Evolutionary conservation across 2,113 vertebrate genomes (phyloP).

Genomic region (Aspiorhynchus laticeps): DNA sequence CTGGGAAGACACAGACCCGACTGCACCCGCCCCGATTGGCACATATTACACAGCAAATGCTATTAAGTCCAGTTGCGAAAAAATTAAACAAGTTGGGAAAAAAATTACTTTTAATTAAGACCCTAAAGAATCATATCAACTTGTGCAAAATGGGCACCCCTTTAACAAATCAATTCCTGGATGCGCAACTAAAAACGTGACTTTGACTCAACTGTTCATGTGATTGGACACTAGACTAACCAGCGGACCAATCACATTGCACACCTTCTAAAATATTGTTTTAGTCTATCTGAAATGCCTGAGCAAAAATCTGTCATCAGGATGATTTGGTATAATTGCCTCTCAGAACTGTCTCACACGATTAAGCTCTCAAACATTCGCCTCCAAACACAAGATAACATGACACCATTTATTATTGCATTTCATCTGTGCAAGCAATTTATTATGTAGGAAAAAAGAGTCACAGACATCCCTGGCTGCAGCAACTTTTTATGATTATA

Average conservation of each 20-base stretch:
- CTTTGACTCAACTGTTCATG: not conserved
- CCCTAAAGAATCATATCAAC: no score
- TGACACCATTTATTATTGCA: not conserved
- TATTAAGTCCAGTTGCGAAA: no score
- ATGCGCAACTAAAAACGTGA: not conserved
- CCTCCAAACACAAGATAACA: not conserved
- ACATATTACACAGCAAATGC: no score
- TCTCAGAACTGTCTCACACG: not conserved
- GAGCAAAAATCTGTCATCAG: not conserved
- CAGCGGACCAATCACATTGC: not conserved
- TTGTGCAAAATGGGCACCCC: no score
- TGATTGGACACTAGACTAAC: not conserved
- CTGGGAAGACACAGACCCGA: no score
- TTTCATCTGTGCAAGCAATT: not conserved
- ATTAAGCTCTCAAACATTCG: not conserved
- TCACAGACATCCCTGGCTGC: not conserved
- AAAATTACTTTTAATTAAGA: no score
- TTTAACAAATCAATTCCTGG: not conserved
- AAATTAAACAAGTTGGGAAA: no score
- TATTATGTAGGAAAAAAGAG: not conserved
- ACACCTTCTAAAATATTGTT: not conserved
- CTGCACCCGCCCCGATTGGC: no score
- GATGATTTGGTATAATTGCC: slow-evolving; percentile 1
- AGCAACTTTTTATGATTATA: not conserved
- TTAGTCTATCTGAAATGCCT: slow-evolving; percentile 5